Base-by-base conservation (phyloP, 92 coral and sea anemone genomes). In the Parazoanthus darwini region DNA sequence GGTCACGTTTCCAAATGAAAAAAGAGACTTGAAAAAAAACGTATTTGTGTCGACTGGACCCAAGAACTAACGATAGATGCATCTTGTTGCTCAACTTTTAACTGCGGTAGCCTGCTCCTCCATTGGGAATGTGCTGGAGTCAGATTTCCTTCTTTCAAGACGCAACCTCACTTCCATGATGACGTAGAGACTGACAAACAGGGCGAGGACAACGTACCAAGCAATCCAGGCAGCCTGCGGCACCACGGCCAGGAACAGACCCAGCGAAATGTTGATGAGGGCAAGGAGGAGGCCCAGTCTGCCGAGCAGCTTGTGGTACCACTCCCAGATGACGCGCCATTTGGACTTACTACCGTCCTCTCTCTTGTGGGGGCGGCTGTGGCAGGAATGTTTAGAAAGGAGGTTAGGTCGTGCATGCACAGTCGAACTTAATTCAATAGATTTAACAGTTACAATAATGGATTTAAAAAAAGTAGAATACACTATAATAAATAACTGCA, bases 211-310 rank as follows among this genome's bases (percentile, higher is more conserved):
- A 36, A 83, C 99, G 85, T 89, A 97, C 99, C 99, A 97, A 56
- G 91, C 89, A 11, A 94, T 94, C 96, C 96, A 97, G 33, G 94
- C 98, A 9, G 89, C 97, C 2, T 74, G 82, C 8, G 99, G 99
- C 6, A 92, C 93, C 90, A 97, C 98, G 79, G 98, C 99, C 51
- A 97, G 91, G 86, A 97, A 89, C 67, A 97, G 81, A 10, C 99
- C 99, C 5, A 97, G 93, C 36, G 90, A 92, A 63, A 97, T 97
- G 86, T 97, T 97, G 79, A 97, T 92, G 74, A 95, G 96, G n/a
- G 99, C 99, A 84, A 97, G 93, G 25, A 97, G 74, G 6, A 97
- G 92, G 44, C 92, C 96, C 33, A 88, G 91, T 25, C 99, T 96
- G 43, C 99, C 99, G 3, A 91, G 79, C 72, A 92, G 86, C 86